Conservation (phyloP, 2,797 vertebrate genomes). For the Peromyscus aztecus region DNA sequence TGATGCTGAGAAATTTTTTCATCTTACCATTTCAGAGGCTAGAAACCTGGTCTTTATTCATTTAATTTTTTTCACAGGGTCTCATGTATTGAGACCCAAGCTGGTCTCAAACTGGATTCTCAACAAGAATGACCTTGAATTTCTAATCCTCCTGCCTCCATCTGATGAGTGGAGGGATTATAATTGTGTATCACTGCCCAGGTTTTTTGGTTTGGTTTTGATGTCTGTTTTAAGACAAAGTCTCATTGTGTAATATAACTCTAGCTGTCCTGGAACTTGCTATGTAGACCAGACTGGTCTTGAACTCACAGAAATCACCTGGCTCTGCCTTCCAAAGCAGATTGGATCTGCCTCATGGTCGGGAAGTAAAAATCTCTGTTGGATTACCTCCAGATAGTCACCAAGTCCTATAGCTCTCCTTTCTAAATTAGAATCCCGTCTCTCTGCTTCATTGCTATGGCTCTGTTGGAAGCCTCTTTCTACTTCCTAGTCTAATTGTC, state of each 20-base stretch:
- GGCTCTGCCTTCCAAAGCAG: neutral
- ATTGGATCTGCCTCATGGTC: neutral
- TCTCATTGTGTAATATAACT: neutral
- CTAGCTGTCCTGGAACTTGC: neutral
- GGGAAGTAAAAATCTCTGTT: neutral
- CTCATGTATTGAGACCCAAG: neutral
- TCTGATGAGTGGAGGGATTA: neutral
- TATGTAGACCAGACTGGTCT: neutral
- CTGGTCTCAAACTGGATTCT: neutral
- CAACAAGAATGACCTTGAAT: neutral
- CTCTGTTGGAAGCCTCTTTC: neutral
- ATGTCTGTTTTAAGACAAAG: neutral
- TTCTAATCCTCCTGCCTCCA: neutral
- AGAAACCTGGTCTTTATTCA: constrained; percentile 11
- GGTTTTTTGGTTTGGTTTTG: neutral
- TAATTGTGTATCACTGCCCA: neutral
- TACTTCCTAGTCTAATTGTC: neutral
- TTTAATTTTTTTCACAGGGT: neutral
- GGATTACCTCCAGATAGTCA: neutral
- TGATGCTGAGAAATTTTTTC: neutral
- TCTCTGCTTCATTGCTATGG: neutral
- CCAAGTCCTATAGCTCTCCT: neutral
- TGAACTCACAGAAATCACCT: neutral
- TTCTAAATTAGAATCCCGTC: constrained; percentile 28
- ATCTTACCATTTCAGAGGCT: neutral